phyloP scores from a whole-genome alignment of 2,797 vertebrate species.

The Girardinus metallicus region DNA sequence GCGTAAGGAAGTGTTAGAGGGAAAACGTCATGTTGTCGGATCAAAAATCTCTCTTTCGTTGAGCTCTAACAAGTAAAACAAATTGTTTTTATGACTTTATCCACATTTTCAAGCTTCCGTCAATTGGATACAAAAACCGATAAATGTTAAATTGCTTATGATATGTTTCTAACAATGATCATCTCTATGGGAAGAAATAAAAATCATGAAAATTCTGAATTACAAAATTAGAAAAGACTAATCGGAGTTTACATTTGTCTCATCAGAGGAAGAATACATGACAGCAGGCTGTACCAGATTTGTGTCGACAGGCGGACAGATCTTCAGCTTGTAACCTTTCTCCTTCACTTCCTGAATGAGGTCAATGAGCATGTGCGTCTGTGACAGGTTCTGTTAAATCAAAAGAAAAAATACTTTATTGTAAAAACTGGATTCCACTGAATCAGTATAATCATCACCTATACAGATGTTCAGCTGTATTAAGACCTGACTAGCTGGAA shows the following conservation, averaged over 20 bases:
- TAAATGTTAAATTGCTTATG: neutral
- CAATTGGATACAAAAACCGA: neutral
- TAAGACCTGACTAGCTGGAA: no score
- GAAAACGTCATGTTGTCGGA: neutral
- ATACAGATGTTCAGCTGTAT: slow-evolving; percentile 1
- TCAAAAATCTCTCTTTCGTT: neutral
- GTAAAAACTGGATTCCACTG: neutral
- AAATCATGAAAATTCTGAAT: neutral
- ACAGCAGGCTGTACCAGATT: slow-evolving; percentile 82
- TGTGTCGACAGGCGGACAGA: slow-evolving; percentile 84
- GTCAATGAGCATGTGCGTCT: slow-evolving; percentile 95
- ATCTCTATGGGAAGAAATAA: neutral
- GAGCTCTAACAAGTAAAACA: neutral
- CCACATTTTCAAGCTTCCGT: neutral
- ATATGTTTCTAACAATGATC: neutral
- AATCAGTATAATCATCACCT: neutral
- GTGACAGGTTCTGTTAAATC: slow-evolving; percentile 90
- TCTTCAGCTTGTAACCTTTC: slow-evolving; percentile 91
- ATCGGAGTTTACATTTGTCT: neutral
- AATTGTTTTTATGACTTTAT: neutral
- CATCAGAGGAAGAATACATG: neutral
- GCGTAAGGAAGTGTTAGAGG: neutral
- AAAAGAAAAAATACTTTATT: neutral
- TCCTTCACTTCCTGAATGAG: slow-evolving; percentile 94
- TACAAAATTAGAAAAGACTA: neutral